phyloP scores from a whole-genome alignment of 2,797 vertebrate species.

The Stomatorhinus walkeri region DNA sequence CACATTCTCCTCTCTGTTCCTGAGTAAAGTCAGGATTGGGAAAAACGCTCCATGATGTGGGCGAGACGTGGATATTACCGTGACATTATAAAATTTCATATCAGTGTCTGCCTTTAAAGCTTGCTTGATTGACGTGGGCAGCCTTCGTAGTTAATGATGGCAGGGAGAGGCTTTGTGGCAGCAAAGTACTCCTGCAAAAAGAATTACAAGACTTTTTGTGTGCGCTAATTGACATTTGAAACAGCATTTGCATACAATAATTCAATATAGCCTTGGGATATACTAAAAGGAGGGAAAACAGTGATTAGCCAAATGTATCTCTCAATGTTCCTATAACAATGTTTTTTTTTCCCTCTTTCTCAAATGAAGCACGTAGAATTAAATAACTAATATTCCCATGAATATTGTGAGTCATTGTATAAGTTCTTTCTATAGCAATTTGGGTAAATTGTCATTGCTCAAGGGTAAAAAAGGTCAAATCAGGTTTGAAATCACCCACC shows the following conservation, averaged over 20 bases:
- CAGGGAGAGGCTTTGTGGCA: slow-evolving; percentile 50
- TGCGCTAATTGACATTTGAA: slow-evolving; percentile 66
- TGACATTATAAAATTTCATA: not conserved
- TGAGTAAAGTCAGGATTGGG: not conserved
- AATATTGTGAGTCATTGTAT: slow-evolving; percentile 50
- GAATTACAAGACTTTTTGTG: slow-evolving; percentile 59
- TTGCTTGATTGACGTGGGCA: slow-evolving; percentile 15
- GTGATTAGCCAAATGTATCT: slow-evolving; percentile 55
- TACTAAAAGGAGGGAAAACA: slow-evolving; percentile 57
- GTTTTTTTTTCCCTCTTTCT: slow-evolving; percentile 43
- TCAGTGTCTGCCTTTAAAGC: slow-evolving; percentile 12
- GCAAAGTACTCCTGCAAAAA: slow-evolving; percentile 54
- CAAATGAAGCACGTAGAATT: slow-evolving; percentile 58
- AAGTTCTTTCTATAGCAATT: slow-evolving; percentile 5
- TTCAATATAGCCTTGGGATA: slow-evolving; percentile 60
- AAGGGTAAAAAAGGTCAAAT: not conserved
- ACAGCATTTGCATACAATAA: slow-evolving; percentile 66
- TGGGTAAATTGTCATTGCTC: not conserved
- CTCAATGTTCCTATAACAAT: slow-evolving; percentile 39
- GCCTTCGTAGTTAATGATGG: slow-evolving; percentile 46
- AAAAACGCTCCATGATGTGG: not conserved
- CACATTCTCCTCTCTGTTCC: not conserved
- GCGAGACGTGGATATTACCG: not conserved
- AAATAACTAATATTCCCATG: slow-evolving; percentile 51
- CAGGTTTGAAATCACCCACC: not conserved